phyloP scores from a whole-genome alignment of 1,140 invertebrate species.

The Hypsibius dujardini region DNA sequence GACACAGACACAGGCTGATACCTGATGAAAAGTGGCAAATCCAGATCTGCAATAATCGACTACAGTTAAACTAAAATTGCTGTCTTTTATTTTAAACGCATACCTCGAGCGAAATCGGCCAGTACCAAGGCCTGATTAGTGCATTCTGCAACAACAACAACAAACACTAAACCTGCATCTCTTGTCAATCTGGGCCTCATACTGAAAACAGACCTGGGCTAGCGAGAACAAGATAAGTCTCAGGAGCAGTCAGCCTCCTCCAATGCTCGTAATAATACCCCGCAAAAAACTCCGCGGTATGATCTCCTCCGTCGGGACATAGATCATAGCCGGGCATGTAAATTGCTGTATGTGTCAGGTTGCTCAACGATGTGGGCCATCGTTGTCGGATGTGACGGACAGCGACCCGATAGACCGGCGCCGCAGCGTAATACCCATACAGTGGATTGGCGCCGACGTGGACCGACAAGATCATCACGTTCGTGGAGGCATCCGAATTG shows the following conservation, averaged over 20 bases:
- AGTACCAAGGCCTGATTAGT: conserved; percentile 10
- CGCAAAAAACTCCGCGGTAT: neutral
- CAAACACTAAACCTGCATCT: neutral
- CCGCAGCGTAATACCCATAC: conserved; percentile 13
- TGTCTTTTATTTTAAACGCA: neutral
- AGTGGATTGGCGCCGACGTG: neutral
- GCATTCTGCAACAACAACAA: neutral
- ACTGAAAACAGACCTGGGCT: neutral
- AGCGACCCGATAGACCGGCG: neutral
- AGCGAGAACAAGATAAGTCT: neutral
- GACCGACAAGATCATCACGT: neutral
- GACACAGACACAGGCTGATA: neutral
- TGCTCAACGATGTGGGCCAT: neutral
- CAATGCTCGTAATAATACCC: neutral
- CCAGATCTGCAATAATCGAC: neutral
- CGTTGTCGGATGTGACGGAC: neutral
- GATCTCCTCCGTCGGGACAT: neutral
- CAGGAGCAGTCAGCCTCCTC: neutral
- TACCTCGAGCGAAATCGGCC: conserved; percentile 5
- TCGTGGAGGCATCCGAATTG: neutral
- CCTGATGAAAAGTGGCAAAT: conserved; percentile 10
- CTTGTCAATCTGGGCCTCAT: neutral
- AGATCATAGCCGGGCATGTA: conserved; percentile 7
- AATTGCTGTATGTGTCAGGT: neutral
- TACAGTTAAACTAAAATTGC: too few relatives aligned